Evolutionary conservation across 2,797 vertebrate genomes (phyloP).

Genomic region (Masticophis lateralis): DNA sequence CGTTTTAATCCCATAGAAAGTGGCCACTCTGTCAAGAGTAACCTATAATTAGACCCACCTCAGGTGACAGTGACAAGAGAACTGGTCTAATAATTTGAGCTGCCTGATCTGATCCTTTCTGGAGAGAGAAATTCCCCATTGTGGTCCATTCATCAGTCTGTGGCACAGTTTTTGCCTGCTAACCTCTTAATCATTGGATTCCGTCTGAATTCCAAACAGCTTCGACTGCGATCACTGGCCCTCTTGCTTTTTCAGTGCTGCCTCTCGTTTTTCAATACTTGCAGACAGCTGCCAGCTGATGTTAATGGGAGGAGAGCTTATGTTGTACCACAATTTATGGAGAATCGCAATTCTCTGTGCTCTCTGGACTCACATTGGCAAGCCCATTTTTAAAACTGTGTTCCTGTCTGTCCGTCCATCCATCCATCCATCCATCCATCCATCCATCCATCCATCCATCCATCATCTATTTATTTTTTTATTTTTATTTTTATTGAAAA

Average conservation of each 20-base stretch:
- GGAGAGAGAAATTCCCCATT: conserved; percentile 67
- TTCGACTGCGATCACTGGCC: conserved; percentile 12
- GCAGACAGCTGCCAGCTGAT: neutral
- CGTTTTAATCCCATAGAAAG: conserved; percentile 75
- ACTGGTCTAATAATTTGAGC: conserved; percentile 72
- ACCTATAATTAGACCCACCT: conserved; percentile 90
- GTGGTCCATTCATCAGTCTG: conserved; percentile 63
- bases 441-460: too few species aligned
- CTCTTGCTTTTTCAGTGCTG: neutral
- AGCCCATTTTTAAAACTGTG: too few species aligned
- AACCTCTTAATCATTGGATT: conserved; percentile 58
- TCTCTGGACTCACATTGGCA: neutral
- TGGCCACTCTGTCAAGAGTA: conserved; percentile 76
- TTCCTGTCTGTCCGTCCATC: neutral
- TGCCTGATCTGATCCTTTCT: conserved; percentile 75
- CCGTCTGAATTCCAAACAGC: conserved; percentile 14
- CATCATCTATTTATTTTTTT: too few species aligned
- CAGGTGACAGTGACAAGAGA: conserved; percentile 80
- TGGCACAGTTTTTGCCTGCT: conserved; percentile 37
- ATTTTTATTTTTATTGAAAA: too few species aligned
- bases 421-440: too few species aligned
- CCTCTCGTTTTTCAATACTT: neutral
- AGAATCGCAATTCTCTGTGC: neutral
- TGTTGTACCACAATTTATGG: neutral
- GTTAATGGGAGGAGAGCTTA: neutral